Percentiles rank a stretch among this genome's conserved stretches.
These are phyloP conservation scores for Phrynocephalus guinanensis DNA, from an alignment of 2,797 vertebrate species.

Conservation along the genomic window DNA sequence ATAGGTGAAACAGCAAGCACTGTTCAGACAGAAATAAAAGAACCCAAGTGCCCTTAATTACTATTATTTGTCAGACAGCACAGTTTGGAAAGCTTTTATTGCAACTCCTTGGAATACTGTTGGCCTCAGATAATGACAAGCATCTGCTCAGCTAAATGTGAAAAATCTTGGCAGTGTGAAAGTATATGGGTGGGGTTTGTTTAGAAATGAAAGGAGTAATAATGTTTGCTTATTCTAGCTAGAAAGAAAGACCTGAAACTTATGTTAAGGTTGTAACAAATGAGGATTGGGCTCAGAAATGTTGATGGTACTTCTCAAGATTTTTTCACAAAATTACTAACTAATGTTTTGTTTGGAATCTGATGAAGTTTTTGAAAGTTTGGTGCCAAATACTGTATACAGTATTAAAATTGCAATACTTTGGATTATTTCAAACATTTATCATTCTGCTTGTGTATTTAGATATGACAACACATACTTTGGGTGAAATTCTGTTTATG, in stretches of 20 bases:
- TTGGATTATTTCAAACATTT: not conserved
- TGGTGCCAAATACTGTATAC: not conserved
- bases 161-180: conserved; percentile 2
- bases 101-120: not conserved
- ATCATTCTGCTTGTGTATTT: not conserved
- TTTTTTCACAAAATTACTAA: not conserved
- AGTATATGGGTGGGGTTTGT: not conserved
- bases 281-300: not conserved
- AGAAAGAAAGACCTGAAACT: not conserved
- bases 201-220: not conserved
- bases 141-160: not conserved
- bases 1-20: not conserved
- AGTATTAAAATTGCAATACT: not conserved
- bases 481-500: not conserved
- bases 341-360: not conserved
- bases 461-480: not conserved
- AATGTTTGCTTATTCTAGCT: not conserved
- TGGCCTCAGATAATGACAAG: conserved; percentile 16
- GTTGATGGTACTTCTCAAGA: not conserved
- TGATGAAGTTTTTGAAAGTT: not conserved
- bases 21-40: not conserved
- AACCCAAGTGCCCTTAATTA: not conserved
- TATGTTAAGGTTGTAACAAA: not conserved
- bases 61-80: not conserved
- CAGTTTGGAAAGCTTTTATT: not conserved